Conservation (phyloP, 2,888 invertebrate genomes). For the Thereva nobilitata region DNA sequence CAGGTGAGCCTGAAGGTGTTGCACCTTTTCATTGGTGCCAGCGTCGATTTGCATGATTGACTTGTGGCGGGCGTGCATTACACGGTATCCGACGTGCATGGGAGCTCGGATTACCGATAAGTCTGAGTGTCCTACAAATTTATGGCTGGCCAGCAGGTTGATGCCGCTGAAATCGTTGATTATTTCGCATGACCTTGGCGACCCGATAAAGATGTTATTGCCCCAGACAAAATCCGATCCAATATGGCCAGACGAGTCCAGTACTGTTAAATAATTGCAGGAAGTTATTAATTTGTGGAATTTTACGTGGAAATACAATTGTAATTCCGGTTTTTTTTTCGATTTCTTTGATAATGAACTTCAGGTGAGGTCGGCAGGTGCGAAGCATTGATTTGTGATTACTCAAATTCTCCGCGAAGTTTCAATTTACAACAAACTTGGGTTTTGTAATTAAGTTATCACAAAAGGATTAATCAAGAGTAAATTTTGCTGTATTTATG, state of each 20-base stretch:
- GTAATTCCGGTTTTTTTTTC: neutral
- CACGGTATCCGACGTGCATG: conserved; percentile 29
- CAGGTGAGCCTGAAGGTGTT: neutral
- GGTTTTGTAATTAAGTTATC: too few relatives aligned
- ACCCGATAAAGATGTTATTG: conserved; percentile 38
- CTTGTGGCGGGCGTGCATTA: conserved; percentile 32
- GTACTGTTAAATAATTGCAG: conserved; percentile 22
- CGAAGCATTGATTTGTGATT: too few relatives aligned
- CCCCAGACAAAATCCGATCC: conserved; percentile 39
- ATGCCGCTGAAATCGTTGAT: conserved; percentile 18
- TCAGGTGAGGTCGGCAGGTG: too few relatives aligned
- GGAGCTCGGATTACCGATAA: conserved; percentile 28
- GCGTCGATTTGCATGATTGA: conserved; percentile 36
- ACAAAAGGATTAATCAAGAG: too few relatives aligned
- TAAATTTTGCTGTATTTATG: too few relatives aligned
- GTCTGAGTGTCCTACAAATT: conserved; percentile 16
- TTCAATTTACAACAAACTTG: too few relatives aligned
- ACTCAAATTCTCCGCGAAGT: too few relatives aligned
- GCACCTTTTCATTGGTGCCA: conserved; percentile 27
- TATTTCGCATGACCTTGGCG: conserved; percentile 34
- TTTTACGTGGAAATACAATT: neutral
- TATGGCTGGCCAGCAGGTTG: conserved; percentile 3
- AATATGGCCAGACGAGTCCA: conserved; percentile 36
- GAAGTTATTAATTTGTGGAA: neutral
- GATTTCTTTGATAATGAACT: too few relatives aligned